Base-by-base conservation (phyloP, 2,888 invertebrate genomes). In the Eutolmus rufibarbis region DNA sequence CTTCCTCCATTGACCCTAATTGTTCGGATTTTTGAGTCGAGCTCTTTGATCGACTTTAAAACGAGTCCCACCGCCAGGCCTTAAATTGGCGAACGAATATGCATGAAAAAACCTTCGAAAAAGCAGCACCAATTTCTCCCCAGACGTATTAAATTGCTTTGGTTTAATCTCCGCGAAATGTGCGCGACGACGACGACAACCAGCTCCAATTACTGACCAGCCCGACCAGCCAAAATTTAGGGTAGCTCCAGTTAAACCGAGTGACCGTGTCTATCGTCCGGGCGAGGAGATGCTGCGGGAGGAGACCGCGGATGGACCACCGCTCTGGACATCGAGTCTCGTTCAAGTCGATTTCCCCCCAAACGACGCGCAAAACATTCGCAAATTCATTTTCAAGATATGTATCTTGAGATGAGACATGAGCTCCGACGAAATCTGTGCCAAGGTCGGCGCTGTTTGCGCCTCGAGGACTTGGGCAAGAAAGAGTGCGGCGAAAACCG, bases 371-470 rank as follows among this genome's bases (percentile, higher is more conserved):
- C 16, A 78, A 28, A 23, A 31, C 51, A 34, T 79, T 79, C 79
- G 51, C 79, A 51, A 79, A 78, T 51, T 79, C 40, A 51, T 79
- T 79, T 79, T 28, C 40, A n/a, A 66, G 66, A 66, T 66, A 28
- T 66, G 66, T 66, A 66, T 66, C 66, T 66, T 23, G 23, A 57
- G 79, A 46, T 79, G 46, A 43, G 79, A 46, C 46, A 46, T 79
- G 81, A 51, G 37, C 66, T 1, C 19, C 74, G 46, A 76, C 46
- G 19, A 87, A 87, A 88, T 84, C 85, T 87, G 88, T 88, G 88
- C 88, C 88, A 88, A 88, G 88, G 88, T 88, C 87, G 86, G 9
- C 66, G 23, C 7, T 66, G 66, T 66, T 66, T 66, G 43, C 43
- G 28, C 23, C 19, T 34, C 46, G 28, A 79, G 43, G 46, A 79